Evolutionary conservation across 2,797 vertebrate genomes (phyloP).

Genomic region (Siniperca scherzeri): DNA sequence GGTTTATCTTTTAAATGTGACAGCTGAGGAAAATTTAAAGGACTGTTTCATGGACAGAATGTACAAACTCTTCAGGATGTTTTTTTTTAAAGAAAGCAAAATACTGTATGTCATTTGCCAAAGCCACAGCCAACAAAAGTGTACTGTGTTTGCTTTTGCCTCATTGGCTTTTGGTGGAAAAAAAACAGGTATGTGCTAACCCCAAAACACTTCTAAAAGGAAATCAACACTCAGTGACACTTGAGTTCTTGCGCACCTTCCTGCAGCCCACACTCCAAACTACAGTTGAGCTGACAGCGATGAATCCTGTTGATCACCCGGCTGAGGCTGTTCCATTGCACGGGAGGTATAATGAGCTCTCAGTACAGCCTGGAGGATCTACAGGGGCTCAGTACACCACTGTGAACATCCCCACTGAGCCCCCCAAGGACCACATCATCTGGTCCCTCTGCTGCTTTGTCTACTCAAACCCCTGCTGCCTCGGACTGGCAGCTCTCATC

Average conservation of each 20-base stretch:
- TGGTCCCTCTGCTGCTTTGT: conserved; percentile 50
- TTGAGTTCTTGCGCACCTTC: not conserved
- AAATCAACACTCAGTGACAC: not conserved
- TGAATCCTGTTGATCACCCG: not conserved
- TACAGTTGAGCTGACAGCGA: not conserved
- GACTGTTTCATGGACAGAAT: not conserved
- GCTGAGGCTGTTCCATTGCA: not conserved
- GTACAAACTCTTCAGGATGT: not conserved
- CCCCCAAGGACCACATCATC: conserved; percentile 51
- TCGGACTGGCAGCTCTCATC: conserved; percentile 59
- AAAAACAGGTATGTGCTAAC: not conserved
- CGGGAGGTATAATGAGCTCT: rapidly evolving
- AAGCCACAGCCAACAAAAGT: too few relatives aligned
- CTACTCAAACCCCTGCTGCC: conserved; percentile 30
- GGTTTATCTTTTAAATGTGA: not conserved
- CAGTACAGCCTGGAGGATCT: not conserved
- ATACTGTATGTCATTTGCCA: not conserved
- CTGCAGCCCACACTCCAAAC: not conserved
- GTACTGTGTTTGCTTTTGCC: not conserved
- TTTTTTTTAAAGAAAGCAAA: not conserved
- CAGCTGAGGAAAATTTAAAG: not conserved
- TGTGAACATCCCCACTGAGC: conserved; percentile 11
- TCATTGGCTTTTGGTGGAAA: not conserved
- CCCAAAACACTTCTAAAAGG: not conserved
- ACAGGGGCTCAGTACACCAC: conserved; percentile 9